These are phyloP conservation scores for Colius striatus DNA, from an alignment of 2,113 vertebrate species.

Conservation along the genomic window DNA sequence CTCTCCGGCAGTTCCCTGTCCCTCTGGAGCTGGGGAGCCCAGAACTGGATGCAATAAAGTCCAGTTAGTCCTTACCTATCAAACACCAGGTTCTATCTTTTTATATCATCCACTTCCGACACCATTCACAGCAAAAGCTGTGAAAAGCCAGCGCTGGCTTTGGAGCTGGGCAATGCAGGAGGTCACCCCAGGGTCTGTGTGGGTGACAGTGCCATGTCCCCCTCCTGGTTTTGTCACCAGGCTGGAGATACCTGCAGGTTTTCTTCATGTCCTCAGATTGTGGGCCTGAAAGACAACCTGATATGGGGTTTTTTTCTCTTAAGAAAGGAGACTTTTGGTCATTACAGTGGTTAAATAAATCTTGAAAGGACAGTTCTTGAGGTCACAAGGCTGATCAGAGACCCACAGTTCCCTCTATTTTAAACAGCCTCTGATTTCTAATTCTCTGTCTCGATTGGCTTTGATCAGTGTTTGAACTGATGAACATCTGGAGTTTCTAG, in stretches of 20 bases:
- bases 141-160: not conserved
- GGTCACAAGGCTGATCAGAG: not conserved
- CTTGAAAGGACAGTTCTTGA: not conserved
- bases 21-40: too few relatives aligned
- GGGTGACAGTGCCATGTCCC: not conserved
- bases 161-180: not conserved
- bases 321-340: not conserved
- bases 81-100: not conserved
- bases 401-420: not conserved
- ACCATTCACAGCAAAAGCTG: not conserved
- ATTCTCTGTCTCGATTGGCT: not conserved
- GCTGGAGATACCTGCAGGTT: not conserved
- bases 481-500: not conserved
- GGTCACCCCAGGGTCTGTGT: not conserved
- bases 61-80: not conserved
- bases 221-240: not conserved
- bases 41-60: too few relatives aligned
- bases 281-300: not conserved
- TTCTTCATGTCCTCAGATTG: not conserved
- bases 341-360: not conserved
- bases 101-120: fast-evolving
- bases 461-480: not conserved
- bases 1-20: too few relatives aligned
- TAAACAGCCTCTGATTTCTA: not conserved
- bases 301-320: not conserved